Conservation (phyloP, 2,797 vertebrate genomes). For the Tokudaia muenninki region DNA sequence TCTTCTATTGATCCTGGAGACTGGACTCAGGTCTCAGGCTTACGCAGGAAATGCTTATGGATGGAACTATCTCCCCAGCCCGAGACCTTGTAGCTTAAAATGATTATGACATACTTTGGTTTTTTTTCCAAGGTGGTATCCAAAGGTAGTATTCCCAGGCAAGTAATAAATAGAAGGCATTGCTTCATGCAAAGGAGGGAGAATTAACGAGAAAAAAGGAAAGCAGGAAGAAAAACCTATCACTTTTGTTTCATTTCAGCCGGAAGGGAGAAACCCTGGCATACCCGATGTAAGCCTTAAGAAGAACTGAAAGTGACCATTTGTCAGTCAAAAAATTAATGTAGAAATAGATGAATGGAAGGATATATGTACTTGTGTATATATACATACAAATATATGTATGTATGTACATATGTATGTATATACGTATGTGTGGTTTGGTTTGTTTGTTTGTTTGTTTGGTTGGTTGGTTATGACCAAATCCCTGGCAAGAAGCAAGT, state of each 20-base stretch:
- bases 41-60: neutral
- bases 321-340: neutral
- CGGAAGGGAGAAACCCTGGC: conserved; percentile 21
- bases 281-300: neutral
- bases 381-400: no score
- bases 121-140: conserved; percentile 4
- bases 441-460: neutral
- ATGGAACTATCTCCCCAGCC: neutral
- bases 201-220: neutral
- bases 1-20: neutral
- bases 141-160: neutral
- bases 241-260: neutral
- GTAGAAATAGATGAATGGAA: neutral
- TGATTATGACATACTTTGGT: neutral
- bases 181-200: neutral
- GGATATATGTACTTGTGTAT: neutral
- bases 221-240: conserved; percentile 12
- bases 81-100: neutral
- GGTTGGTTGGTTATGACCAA: neutral
- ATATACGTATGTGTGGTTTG: neutral
- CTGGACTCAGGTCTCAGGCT: neutral
- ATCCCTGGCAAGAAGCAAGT: neutral
- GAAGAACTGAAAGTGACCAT: conserved; percentile 12
- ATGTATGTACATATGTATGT: neutral
- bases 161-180: conserved; percentile 29